phyloP scores from a whole-genome alignment of 1,140 invertebrate species.

The Orchesella cincta region DNA sequence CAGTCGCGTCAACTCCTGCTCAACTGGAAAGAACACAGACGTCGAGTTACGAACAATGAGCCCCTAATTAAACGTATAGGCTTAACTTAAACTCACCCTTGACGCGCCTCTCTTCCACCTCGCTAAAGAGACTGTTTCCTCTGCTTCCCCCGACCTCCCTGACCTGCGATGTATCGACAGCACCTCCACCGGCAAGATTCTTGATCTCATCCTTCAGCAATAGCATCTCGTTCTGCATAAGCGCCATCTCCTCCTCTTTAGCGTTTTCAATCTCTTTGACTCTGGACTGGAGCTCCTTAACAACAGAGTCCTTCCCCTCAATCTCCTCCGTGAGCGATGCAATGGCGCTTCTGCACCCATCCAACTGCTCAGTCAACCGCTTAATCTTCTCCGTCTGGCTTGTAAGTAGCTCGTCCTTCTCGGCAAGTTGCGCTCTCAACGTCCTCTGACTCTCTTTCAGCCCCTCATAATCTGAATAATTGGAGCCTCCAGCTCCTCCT shows the following conservation, averaged over 20 bases:
- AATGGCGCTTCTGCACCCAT: background rate
- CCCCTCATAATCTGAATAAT: slow-evolving; percentile 18
- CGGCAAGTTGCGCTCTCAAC: background rate
- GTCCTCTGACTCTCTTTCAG: background rate
- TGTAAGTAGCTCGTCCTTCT: background rate
- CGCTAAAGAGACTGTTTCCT: slow-evolving; percentile 45
- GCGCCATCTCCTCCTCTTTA: slow-evolving; percentile 31
- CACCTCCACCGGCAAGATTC: background rate
- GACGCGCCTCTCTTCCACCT: slow-evolving; percentile 41
- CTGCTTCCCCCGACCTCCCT: background rate
- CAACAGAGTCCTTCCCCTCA: slow-evolving; percentile 34
- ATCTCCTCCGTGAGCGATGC: slow-evolving; percentile 22
- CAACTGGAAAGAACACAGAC: slow-evolving; percentile 34
- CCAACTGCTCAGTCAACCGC: background rate
- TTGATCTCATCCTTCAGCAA: slow-evolving; percentile 21
- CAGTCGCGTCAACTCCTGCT: slow-evolving; percentile 38
- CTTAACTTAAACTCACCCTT: slow-evolving; percentile 31
- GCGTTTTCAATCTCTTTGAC: slow-evolving; percentile 40
- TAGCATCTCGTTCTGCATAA: slow-evolving; percentile 31
- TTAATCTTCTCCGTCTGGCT: slow-evolving; percentile 9
- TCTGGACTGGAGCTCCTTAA: slow-evolving; percentile 30
- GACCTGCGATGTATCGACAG: background rate
- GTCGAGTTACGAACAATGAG: background rate
- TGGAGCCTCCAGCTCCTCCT: background rate
- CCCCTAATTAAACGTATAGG: background rate